phyloP scores from a whole-genome alignment of 2,888 invertebrate species.

The Parthenolecanium corni region DNA sequence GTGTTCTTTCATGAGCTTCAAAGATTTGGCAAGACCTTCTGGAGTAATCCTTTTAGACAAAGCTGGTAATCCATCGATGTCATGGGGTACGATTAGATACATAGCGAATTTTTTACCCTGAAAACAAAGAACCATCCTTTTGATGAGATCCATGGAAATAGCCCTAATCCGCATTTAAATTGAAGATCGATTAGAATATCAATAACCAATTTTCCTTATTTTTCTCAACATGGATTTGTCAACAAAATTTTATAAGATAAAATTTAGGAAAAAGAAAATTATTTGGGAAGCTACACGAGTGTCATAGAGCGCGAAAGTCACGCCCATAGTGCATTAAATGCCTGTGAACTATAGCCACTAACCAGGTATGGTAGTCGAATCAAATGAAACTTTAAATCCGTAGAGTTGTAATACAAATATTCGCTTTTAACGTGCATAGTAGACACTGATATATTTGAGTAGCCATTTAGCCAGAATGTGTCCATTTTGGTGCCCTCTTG shows the following conservation, averaged over 20 bases:
- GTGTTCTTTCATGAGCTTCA: constrained; percentile 48
- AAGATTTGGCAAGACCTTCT: constrained; percentile 44
- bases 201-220: no score
- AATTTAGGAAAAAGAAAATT: no score
- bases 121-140: no score
- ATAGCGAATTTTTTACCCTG: constrained; percentile 63
- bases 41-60: constrained; percentile 49
- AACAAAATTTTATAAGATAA: no score
- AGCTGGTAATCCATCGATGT: constrained; percentile 48
- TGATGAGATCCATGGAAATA: no score
- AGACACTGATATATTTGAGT: constrained; percentile 47
- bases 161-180: no score
- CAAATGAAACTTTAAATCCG: constrained; percentile 53
- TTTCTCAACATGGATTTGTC: no score
- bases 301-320: no score
- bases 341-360: no score
- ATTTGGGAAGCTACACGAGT: no score
- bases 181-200: no score
- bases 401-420: constrained; percentile 50
- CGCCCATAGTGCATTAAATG: no score
- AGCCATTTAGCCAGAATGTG: constrained; percentile 47
- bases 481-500: constrained; percentile 39
- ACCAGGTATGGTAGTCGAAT: constrained; percentile 63
- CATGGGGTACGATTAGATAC: constrained; percentile 59
- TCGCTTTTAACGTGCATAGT: constrained; percentile 57